phyloP scores from a whole-genome alignment of 2,113 vertebrate genomes.

The Eurypyga helias region DNA sequence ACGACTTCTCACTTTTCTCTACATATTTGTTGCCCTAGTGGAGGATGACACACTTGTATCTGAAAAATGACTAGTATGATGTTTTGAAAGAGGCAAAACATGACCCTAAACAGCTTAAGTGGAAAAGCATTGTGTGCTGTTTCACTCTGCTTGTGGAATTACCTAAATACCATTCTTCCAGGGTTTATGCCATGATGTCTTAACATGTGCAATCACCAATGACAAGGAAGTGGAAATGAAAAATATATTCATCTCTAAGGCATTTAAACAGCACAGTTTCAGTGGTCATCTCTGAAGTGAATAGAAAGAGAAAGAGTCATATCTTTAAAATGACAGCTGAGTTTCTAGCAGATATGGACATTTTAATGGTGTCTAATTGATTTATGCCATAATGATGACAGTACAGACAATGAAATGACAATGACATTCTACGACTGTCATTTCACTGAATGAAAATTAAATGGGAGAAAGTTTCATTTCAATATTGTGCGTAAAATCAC shows the following conservation, averaged over 20 bases:
- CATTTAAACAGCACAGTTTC: conserved; percentile 15
- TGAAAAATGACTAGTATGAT: neutral
- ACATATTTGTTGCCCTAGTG: neutral
- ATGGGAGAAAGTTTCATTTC: neutral
- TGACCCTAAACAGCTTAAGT: neutral
- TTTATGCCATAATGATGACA: neutral
- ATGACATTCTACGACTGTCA: neutral
- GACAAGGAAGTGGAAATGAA: conserved; percentile 20
- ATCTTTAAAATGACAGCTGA: neutral
- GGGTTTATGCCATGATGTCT: neutral
- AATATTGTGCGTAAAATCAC: neutral
- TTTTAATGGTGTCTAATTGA: neutral
- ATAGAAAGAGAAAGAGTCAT: neutral
- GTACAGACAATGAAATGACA: conserved; percentile 10
- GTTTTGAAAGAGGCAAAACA: conserved; percentile 25
- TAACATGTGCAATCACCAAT: neutral
- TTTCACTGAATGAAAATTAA: neutral
- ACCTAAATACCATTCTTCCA: neutral
- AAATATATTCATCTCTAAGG: neutral
- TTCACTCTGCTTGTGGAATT: neutral
- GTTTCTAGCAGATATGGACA: neutral
- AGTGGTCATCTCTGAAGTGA: conserved; percentile 12
- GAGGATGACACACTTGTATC: neutral
- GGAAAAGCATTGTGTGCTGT: neutral
- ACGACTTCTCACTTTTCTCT: conserved; percentile 34